phyloP scores from a whole-genome alignment of 1,140 invertebrate genomes.

The Orchestia grillus region DNA sequence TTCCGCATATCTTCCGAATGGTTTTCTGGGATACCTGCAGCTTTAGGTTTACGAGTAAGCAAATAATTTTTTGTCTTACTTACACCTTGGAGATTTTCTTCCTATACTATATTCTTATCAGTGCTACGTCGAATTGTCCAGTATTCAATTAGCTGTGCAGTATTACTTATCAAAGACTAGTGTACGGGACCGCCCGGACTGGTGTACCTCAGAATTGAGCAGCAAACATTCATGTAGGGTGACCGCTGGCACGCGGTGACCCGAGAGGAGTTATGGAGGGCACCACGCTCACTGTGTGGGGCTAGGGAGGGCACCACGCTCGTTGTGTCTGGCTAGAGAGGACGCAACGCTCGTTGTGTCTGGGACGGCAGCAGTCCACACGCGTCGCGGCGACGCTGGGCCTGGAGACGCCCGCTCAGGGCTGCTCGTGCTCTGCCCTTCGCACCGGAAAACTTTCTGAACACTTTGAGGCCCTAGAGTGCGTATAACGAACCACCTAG shows the following conservation, averaged over 20 bases:
- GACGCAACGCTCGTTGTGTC: too few species aligned
- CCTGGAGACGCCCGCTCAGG: neutral
- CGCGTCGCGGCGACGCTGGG: neutral
- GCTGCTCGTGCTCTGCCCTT: neutral
- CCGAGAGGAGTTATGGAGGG: neutral
- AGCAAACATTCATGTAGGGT: neutral
- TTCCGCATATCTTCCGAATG: too few species aligned
- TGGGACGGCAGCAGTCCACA: neutral
- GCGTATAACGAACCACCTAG: too few species aligned
- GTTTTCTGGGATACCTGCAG: too few species aligned
- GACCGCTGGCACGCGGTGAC: neutral
- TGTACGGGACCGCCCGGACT: neutral
- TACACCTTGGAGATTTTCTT: too few species aligned
- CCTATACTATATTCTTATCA: too few species aligned
- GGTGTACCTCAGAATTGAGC: neutral
- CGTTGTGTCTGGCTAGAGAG: too few species aligned
- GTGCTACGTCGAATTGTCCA: neutral
- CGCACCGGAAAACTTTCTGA: neutral
- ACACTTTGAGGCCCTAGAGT: too few species aligned
- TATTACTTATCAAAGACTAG: neutral
- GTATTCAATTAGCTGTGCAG: neutral
- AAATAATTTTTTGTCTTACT: too few species aligned
- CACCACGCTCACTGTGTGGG: too few species aligned
- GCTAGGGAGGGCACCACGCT: too few species aligned
- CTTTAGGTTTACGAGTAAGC: too few species aligned